A percentile compares a stretch with the other conserved stretches of the same genome.
Evolutionary conservation across 2,113 vertebrate genomes (phyloP).

Genomic region (Cyphotilapia sp.): DNA sequence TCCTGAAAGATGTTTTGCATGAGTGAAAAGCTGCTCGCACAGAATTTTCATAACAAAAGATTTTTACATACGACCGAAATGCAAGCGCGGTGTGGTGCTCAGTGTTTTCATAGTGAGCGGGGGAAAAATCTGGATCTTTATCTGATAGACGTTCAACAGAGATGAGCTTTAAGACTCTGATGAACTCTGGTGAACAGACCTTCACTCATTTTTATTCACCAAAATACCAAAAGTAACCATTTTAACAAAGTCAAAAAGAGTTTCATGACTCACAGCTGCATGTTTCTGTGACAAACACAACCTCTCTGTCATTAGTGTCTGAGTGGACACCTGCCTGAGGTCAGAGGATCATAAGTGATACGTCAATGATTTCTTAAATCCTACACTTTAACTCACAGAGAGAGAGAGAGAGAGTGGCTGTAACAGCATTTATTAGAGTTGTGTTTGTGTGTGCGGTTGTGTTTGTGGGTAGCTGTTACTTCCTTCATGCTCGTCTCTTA

Average conservation of each 20-base stretch:
- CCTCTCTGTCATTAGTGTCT: background rate
- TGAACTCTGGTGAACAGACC: fast-evolving
- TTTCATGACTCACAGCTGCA: background rate
- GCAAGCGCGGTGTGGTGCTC: fast-evolving
- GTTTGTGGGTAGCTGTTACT: background rate
- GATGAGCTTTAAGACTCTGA: background rate
- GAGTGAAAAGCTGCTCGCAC: fast-evolving
- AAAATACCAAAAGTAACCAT: fast-evolving
- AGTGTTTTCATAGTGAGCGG: background rate
- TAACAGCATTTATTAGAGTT: background rate
- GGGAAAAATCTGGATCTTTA: fast-evolving
- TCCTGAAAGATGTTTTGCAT: background rate
- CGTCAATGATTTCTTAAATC: background rate
- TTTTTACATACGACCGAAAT: fast-evolving
- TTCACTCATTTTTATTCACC: background rate
- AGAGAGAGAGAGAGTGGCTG: background rate
- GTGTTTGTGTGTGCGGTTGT: background rate
- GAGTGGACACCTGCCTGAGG: background rate
- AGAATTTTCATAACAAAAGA: background rate
- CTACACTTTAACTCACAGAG: background rate
- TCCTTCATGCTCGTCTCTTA: background rate
- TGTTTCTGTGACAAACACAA: fast-evolving
- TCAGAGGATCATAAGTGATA: background rate
- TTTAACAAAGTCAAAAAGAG: background rate
- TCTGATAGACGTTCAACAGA: background rate